phyloP scores from a whole-genome alignment of 2,888 invertebrate species.

The Lacanobia oleracea region DNA sequence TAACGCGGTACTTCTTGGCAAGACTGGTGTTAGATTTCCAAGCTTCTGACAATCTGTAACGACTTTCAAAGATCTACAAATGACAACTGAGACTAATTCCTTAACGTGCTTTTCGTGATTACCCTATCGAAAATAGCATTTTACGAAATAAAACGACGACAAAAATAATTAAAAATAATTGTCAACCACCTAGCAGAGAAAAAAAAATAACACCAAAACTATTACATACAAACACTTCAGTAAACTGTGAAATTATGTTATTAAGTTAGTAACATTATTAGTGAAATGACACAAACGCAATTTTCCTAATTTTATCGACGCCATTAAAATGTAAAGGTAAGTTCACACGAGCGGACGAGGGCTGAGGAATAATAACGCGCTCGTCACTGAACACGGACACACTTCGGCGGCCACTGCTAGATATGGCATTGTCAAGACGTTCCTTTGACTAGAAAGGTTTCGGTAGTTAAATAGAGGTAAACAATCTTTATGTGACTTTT shows the following conservation, averaged over 20 bases:
- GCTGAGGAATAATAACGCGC: slow-evolving; percentile 20
- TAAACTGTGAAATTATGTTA: slow-evolving; percentile 30
- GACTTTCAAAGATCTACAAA: no score
- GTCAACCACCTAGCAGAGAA: not conserved
- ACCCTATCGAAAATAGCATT: not conserved
- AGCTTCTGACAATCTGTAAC: no score
- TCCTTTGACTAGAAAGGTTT: not conserved
- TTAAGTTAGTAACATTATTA: slow-evolving; percentile 32
- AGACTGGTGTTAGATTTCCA: no score
- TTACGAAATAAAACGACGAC: not conserved
- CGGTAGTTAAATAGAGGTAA: no score
- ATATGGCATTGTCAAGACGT: not conserved
- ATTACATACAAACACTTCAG: slow-evolving; percentile 12
- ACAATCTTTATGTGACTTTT: no score
- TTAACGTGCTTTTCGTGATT: no score
- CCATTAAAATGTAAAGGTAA: slow-evolving; percentile 47
- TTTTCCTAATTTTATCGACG: slow-evolving; percentile 57
- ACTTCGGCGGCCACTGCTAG: not conserved
- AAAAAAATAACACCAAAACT: not conserved
- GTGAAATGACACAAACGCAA: slow-evolving; percentile 36
- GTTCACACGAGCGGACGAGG: slow-evolving; percentile 10
- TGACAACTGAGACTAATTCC: no score
- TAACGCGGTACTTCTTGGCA: no score
- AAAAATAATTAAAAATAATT: not conserved
- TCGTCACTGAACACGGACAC: not conserved